phyloP scores from a whole-genome alignment of 2,797 vertebrate genomes.

The Paratrypauchen microcephalus region DNA sequence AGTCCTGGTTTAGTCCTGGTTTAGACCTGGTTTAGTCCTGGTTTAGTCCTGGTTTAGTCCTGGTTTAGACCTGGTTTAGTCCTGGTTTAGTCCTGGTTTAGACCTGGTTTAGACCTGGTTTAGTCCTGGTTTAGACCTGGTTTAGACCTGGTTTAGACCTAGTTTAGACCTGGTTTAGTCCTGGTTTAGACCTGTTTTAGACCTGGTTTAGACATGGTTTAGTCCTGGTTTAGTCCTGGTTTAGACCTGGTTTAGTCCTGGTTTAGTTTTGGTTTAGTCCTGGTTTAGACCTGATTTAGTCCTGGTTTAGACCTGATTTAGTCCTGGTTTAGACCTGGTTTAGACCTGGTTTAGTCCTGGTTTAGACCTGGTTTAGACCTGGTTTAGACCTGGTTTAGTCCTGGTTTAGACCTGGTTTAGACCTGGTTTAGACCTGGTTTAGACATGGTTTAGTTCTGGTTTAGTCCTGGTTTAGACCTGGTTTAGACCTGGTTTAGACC shows the following conservation, averaged over 20 bases:
- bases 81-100: neutral
- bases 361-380: neutral
- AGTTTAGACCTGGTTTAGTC: neutral
- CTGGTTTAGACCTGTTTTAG: neutral
- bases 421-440: neutral
- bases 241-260: neutral
- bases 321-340: neutral
- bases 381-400: neutral
- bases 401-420: neutral
- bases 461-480: neutral
- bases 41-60: slow-evolving; percentile 14
- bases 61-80: slow-evolving; percentile 53
- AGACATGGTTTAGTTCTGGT: neutral
- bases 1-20: neutral
- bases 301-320: too few species aligned
- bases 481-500: neutral
- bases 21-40: neutral
- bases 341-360: neutral
- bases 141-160: neutral
- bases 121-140: neutral
- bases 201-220: neutral
- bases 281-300: neutral
- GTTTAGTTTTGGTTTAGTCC: neutral
- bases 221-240: neutral
- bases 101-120: neutral